phyloP scores from a whole-genome alignment of 1,140 invertebrate species.

The Bombus ignitus region DNA sequence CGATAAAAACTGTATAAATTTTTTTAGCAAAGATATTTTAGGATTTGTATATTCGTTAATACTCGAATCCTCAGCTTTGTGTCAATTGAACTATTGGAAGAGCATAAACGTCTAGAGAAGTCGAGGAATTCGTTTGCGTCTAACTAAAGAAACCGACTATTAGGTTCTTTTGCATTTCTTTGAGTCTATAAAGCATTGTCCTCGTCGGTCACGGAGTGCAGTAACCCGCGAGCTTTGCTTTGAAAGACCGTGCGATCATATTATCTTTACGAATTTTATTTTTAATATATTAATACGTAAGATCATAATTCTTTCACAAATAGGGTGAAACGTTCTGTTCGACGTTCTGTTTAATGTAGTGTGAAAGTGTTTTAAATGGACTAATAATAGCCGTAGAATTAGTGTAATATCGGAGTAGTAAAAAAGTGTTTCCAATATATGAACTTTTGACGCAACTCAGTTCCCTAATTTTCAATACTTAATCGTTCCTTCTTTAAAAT shows the following conservation, averaged over 20 bases:
- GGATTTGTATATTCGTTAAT: not conserved
- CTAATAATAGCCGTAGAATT: not conserved
- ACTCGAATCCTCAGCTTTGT: not conserved
- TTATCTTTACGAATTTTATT: slow-evolving; percentile 33
- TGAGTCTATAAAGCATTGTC: slow-evolving; percentile 77
- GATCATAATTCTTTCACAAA: not conserved
- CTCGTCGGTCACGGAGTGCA: slow-evolving; percentile 70
- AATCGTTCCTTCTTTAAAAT: not conserved
- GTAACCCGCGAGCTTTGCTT: slow-evolving; percentile 73
- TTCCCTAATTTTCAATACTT: not conserved
- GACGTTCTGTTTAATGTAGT: slow-evolving; percentile 3
- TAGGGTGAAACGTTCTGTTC: not conserved
- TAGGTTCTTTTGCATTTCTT: slow-evolving; percentile 75
- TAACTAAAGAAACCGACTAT: slow-evolving; percentile 73
- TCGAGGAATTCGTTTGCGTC: slow-evolving; percentile 74
- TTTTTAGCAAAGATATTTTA: not conserved
- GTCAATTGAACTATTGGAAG: slow-evolving; percentile 30
- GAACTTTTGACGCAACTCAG: not conserved
- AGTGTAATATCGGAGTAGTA: not conserved
- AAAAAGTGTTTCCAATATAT: not conserved
- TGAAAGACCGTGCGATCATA: slow-evolving; percentile 29
- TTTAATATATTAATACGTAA: slow-evolving; percentile 16
- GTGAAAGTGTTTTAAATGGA: slow-evolving; percentile 27
- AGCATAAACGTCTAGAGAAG: slow-evolving; percentile 55
- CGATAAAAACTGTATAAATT: not conserved